Evolutionary conservation across 2,797 vertebrate species (phyloP), one percentile per base, ranked within the genome.

Genomic region (Oreortyx pictus): DNA sequence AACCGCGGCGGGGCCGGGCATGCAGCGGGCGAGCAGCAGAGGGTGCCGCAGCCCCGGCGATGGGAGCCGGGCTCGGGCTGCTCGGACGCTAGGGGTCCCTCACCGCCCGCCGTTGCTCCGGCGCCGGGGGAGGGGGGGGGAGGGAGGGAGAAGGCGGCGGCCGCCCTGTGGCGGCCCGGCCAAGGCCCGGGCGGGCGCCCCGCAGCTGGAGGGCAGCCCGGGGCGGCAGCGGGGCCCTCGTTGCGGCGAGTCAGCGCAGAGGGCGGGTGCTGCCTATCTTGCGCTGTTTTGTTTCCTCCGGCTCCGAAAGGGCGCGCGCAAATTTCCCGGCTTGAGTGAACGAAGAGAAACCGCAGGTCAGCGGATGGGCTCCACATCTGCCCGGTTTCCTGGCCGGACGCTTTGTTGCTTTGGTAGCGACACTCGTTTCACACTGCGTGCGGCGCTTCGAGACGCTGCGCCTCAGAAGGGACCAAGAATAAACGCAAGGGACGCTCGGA

Each of bases 41-140:
- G 96, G 97, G 94, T 90, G 95, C 75, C 74, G 60, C 46, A 92
- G 81, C 91, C 90, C 65, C 29, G 75, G 20, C 10, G 77, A 96
- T 94, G 7, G 86, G n/a, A 61, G 77, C 33, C 9, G 4, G 60
- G 37, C 25, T 39, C 25, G 60, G 60, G 60, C 37, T 37, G 25
- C 60, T 62, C 60, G 60, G 60, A 62, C 60, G 60, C 60, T 62
- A 62, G 60, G 37, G 60, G 60, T 62, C 60, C 60, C 60, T 20
- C 37, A 41, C 60, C 60, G 60, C 60, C 60, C 37, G 60, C 60
- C 60, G 17, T 29, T 41, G 60, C 60, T 12, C 60, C 25, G 25
- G 37, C 35, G 60, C 24, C 35, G 37, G 14, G 24, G 60, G n/a
- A n/a, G n/a, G n/a, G n/a, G n/a, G n/a, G n/a, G n/a, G n/a, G n/a